Percentiles rank a stretch among this genome's conserved stretches.
These are phyloP conservation scores for Sylvia borin DNA, from an alignment of 2,797 vertebrate genomes.

Conservation along the genomic window DNA sequence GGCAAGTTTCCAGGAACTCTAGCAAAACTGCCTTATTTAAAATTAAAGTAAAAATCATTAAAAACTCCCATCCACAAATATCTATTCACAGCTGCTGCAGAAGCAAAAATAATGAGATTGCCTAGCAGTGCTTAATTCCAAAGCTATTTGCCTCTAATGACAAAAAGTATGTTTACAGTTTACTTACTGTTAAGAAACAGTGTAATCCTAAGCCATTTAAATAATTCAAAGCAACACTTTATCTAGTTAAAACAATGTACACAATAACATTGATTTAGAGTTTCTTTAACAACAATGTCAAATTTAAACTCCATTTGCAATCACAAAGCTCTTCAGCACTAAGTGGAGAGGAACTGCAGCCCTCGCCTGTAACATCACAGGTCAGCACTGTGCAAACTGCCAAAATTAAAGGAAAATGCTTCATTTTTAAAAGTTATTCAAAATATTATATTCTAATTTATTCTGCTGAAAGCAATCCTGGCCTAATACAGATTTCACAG, in stretches of 20 bases:
- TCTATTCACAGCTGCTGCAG: not conserved
- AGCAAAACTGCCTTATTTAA: not conserved
- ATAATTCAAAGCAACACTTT: not conserved
- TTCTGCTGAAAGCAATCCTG: not conserved
- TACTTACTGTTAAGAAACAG: not conserved
- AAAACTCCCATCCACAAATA: not conserved
- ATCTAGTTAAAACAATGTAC: not conserved
- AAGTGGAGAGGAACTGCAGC: not conserved
- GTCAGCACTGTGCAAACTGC: not conserved
- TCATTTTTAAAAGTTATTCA: not conserved
- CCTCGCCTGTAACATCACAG: not conserved
- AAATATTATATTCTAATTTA: not conserved
- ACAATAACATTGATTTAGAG: not conserved
- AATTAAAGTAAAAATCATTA: slow-evolving; percentile 8
- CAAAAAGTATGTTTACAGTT: not conserved
- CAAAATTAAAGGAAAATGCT: not conserved
- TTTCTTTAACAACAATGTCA: not conserved
- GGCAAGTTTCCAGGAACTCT: not conserved
- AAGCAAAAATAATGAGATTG: not conserved
- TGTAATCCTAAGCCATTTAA: not conserved
- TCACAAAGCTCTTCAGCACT: not conserved
- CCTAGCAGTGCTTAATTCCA: not conserved
- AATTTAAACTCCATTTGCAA: not conserved
- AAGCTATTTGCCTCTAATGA: not conserved
- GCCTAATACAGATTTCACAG: not conserved